Evolutionary conservation across 2,888 invertebrate genomes (phyloP), one percentile per base, ranked within the genome.

Genomic region (Cheilosia vernalis): DNA sequence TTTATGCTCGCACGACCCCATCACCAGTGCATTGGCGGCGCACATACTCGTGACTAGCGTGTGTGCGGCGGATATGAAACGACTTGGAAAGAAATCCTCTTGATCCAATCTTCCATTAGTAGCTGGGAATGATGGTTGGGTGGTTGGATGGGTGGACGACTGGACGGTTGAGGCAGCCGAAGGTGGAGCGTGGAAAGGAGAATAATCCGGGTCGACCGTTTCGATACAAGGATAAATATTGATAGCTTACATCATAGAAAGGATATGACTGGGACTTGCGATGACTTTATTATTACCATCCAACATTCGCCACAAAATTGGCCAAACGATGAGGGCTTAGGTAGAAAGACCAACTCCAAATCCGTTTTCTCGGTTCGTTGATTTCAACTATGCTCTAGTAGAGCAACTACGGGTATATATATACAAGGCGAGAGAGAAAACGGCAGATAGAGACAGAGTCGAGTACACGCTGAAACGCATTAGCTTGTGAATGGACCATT

Each of bases 241-340:
- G 85, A 85, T 85, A 66, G 81, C 81, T 85, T 81, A 85, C 85
- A 85, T 81, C 81, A 85, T 72, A 72, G 85, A 85, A 81, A 72
- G 76, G 85, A 85, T 85, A 85, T 81, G 76, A 85, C 67, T 63
- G 24, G 77, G 81, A 72, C 85, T 85, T 56, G 85, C 67, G 81
- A 85, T 81, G 85, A 81, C 85, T 85, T 85, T 85, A 85, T 85
- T 85, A 85, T 85, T 80, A 85, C 76, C 85, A 85, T 77, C 76
- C 77, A 85, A 81, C 85, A 81, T 85, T 85, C 61, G 81, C 81
- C 85, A 77, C 85, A 85, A 81, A 80, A 85, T 85, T 81, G 77
- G 76, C 76, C 81, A 81, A 81, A 77, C 72, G 66, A 70, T 61
- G 67, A 61, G 53, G 60, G 66, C 70, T 70, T 70, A 58, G 55